Percentiles rank a stretch among this genome's conserved stretches.
These are phyloP conservation scores for Alauda arvensis DNA, from an alignment of 2,797 vertebrate species.

Conservation along the genomic window DNA sequence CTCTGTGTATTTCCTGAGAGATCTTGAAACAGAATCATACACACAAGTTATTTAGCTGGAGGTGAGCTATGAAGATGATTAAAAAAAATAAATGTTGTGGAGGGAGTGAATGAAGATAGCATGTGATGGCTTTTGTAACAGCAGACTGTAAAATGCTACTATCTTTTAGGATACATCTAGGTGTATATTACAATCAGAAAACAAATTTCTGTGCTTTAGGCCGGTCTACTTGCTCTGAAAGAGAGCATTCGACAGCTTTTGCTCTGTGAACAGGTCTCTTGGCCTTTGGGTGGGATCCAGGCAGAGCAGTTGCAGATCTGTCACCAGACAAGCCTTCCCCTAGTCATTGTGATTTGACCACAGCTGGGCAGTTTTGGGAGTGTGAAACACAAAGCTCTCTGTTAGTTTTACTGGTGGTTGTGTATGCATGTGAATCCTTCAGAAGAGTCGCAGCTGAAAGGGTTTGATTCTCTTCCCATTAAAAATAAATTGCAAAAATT, in stretches of 20 bases:
- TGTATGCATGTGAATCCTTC: background rate
- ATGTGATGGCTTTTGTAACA: background rate
- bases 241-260: fast-evolving
- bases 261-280: background rate
- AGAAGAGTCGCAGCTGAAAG: background rate
- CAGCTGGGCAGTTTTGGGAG: background rate
- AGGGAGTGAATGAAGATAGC: background rate
- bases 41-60: background rate
- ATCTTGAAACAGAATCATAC: background rate
- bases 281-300: background rate
- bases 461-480: background rate
- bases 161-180: background rate
- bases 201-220: background rate
- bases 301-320: fast-evolving
- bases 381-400: background rate
- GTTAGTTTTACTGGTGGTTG: background rate
- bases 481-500: slow-evolving; percentile 40
- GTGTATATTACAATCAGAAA: background rate
- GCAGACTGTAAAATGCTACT: background rate
- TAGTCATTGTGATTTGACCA: background rate
- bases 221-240: background rate
- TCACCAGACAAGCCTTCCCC: background rate
- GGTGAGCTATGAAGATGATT: background rate
- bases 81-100: background rate
- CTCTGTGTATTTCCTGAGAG: background rate